Evolutionary conservation across 2,888 invertebrate genomes (phyloP), one percentile per base, ranked within the genome.

Genomic region (Sussaba pulchella): DNA sequence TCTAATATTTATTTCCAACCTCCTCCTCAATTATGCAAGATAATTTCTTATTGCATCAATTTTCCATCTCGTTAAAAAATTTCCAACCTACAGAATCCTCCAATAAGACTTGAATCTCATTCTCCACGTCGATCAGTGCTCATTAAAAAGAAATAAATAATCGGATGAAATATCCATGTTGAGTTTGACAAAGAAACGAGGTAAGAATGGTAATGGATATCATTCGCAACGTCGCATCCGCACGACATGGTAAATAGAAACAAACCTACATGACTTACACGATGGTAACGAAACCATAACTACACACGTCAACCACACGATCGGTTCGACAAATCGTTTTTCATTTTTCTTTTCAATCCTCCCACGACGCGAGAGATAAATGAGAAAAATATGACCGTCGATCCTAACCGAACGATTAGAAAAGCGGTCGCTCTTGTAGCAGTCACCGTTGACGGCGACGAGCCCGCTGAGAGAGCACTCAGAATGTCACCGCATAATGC

Each of bases 401-500:
- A 74, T 73, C 70, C 63, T 36, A 67, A 67, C 73, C 50, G 52
- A 77, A 66, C 52, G 66, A 84, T 82, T 81, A 81, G 45, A 31
- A 31, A 31, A 36, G 31, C 57, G 36, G 31, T 24, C 39, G 9
- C 36, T 52, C 63, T 64, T 47, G 57, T 45, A 31, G 39, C 61
- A 52, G 50, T 43, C 47, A 67, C 26, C 50, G 67, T 36, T 57
- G 78, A 41, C 19, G 41, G 21, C 21, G 12, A 41, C 39, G n/a
- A 26, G n/a, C 52, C 2, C 21, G 14, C 10, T 12, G n/a, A 43
- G 2, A 43, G 17, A 21, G 50, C 21, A 61, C 70, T 36, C 59
- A 47, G 59, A 67, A 85, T 85, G 85, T 86, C 86, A 84, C 81
- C 82, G 82, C 81, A 83, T 83, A 87, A 86, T 83, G 75, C 41